These are phyloP conservation scores for Ophioninae sp. DNA, from an alignment of 2,888 invertebrate genomes.

Conservation along the genomic window DNA sequence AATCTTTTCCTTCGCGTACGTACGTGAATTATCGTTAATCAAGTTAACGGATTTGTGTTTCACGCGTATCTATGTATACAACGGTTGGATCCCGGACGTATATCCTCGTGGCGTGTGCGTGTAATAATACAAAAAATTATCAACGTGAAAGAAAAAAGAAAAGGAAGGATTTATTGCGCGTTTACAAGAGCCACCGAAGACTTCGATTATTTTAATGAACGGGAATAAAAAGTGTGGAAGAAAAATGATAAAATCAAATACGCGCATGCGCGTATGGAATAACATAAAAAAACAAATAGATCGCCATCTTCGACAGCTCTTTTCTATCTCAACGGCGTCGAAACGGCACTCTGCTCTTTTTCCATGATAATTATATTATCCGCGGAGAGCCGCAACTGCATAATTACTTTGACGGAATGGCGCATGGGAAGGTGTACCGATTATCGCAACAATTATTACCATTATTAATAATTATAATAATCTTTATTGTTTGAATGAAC, in stretches of 20 bases:
- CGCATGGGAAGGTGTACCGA: neutral
- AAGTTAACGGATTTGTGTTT: slow-evolving; percentile 58
- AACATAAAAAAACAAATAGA: neutral
- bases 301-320: neutral
- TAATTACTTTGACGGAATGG: slow-evolving; percentile 5
- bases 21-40: slow-evolving; percentile 61
- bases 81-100: slow-evolving; percentile 23
- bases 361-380: neutral
- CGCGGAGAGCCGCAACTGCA: neutral
- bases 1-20: slow-evolving; percentile 7
- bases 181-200: neutral
- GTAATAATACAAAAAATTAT: slow-evolving; percentile 23
- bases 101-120: slow-evolving; percentile 1
- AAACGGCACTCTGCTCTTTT: slow-evolving; percentile 1
- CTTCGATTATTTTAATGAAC: slow-evolving; percentile 6
- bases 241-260: neutral
- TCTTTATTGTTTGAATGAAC: too few species aligned
- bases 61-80: slow-evolving; percentile 28
- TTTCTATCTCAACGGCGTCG: neutral
- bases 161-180: neutral
- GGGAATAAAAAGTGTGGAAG: neutral
- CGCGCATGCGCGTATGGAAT: neutral
- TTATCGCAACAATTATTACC: neutral
- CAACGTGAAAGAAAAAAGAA: slow-evolving; percentile 11
- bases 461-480: too few species aligned